Base-by-base conservation (phyloP, 2,113 vertebrate genomes). In the Phyllopteryx taeniolatus region DNA sequence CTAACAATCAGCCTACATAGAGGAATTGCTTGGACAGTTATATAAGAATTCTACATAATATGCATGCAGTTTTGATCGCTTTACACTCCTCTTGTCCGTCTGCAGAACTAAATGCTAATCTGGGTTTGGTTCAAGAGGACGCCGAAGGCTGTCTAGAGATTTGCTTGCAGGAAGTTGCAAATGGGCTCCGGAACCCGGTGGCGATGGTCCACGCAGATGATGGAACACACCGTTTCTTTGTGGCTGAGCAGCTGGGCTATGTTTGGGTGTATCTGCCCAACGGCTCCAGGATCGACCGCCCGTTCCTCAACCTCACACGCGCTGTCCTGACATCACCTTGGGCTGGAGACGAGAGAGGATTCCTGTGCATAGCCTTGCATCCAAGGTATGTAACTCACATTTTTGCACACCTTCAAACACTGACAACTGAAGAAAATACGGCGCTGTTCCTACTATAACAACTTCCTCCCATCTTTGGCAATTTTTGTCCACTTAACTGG, bases 141-240 rank as follows among this genome's bases (percentile, higher is more conserved):
- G 74, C 90, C 0, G 74, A 88, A 42, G 94, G 94, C 62, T 95
- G 94, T 63, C 84, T 95, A 54, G 93, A 94, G 83, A 74, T 95
- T 20, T 95, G 94, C 56, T 86, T 95, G 62, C 83, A 93, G 76
- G 94, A 94, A 54, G 87, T 92, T 6, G 93, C 92, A 53, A 94
- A 95, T 0, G 92, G 92, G 0, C 91, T 95, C 5, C 91, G 93
- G 0, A 95, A 95, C 86, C 94, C 94, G 0, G 93, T 94, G 70
- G 93, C 93, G 12, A 94, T 94, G 93, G 89, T 93, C 15, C 93
- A 94, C 19, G 93, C 94, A 2, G 77, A 91, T 20, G 94, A 95
- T 19, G 92, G 94, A 15, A 93, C 89, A 11, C 93, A 95, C 49
- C 92, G 94, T 4, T 93, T 93, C 83, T 95, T 94, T 19, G 89